A percentile compares a stretch with the other conserved stretches of the same genome.
These are phyloP conservation scores for Gambusia holbrooki DNA, from an alignment of 2,113 vertebrate species.

Conservation along the genomic window DNA sequence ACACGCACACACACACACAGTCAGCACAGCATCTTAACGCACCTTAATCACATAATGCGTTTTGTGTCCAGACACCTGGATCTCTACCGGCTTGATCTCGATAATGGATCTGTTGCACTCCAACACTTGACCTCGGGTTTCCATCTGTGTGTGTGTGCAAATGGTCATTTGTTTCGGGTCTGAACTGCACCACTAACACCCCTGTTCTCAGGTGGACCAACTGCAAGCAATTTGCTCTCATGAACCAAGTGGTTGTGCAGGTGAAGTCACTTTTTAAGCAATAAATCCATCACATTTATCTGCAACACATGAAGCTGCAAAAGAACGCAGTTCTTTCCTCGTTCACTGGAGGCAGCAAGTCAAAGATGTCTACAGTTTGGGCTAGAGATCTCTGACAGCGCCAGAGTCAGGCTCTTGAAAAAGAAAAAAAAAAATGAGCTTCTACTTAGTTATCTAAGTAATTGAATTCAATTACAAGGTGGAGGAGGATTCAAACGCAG, in stretches of 20 bases:
- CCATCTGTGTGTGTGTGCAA: conserved; percentile 33
- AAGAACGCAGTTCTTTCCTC: too few species aligned
- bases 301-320: background rate
- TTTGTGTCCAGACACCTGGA: conserved; percentile 55
- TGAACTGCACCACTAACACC: conserved; percentile 39
- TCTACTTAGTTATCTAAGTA: too few species aligned
- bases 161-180: conserved; percentile 66
- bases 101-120: conserved; percentile 69
- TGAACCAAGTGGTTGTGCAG: conserved; percentile 13
- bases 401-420: too few species aligned
- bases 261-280: conserved; percentile 6
- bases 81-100: conserved; percentile 52
- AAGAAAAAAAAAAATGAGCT: too few species aligned
- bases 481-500: too few species aligned
- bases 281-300: conserved; percentile 9
- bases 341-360: background rate
- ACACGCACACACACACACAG: conserved; percentile 34
- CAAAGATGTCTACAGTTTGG: too few species aligned
- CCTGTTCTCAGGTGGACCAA: conserved; percentile 12
- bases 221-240: conserved; percentile 30
- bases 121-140: conserved; percentile 67
- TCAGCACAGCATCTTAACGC: conserved; percentile 33
- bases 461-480: too few species aligned
- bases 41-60: conserved; percentile 56
- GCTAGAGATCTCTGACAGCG: too few species aligned